Percentiles rank a stretch among this genome's conserved stretches.
Conservation (phyloP, 1,140 invertebrate species). For the Pseudomyrmex concolor region DNA sequence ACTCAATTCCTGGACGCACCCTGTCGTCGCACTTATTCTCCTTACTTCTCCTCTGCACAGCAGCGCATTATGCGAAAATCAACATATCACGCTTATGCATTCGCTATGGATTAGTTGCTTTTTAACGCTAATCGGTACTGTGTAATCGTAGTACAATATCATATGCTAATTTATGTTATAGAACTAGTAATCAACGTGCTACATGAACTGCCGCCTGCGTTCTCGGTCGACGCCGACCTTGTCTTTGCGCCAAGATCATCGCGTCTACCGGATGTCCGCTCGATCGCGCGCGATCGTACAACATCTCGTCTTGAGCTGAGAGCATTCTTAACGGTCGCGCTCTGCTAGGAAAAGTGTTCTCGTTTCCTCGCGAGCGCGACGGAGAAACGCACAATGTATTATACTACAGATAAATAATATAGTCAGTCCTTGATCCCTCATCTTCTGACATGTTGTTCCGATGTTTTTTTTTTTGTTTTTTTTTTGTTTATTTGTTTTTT, state of each 20-base stretch:
- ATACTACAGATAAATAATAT: slow-evolving; percentile 43
- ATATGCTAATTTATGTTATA: slow-evolving; percentile 45
- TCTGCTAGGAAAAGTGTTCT: background rate
- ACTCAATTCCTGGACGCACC: slow-evolving; percentile 28
- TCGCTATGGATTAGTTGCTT: slow-evolving; percentile 21
- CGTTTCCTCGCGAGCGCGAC: slow-evolving; percentile 13
- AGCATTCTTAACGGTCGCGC: slow-evolving; percentile 22
- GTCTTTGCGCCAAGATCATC: background rate
- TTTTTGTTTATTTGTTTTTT: background rate
- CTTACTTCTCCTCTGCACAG: background rate
- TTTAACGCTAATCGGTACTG: slow-evolving; percentile 44
- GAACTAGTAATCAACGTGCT: slow-evolving; percentile 51
- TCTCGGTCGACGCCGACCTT: background rate
- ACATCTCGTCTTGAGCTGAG: slow-evolving; percentile 59
- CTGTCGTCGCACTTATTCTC: background rate
- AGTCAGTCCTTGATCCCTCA: slow-evolving; percentile 51
- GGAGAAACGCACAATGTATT: slow-evolving; percentile 43
- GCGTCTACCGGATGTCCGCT: background rate
- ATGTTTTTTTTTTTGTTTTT: background rate
- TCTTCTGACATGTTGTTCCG: slow-evolving; percentile 11
- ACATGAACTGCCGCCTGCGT: slow-evolving; percentile 25
- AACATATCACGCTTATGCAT: slow-evolving; percentile 22
- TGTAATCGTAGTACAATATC: slow-evolving; percentile 47
- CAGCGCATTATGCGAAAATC: background rate
- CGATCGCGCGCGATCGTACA: slow-evolving; percentile 40